Evolutionary conservation across 2,888 invertebrate species (phyloP).

Genomic region (Macrophya alboannulata): DNA sequence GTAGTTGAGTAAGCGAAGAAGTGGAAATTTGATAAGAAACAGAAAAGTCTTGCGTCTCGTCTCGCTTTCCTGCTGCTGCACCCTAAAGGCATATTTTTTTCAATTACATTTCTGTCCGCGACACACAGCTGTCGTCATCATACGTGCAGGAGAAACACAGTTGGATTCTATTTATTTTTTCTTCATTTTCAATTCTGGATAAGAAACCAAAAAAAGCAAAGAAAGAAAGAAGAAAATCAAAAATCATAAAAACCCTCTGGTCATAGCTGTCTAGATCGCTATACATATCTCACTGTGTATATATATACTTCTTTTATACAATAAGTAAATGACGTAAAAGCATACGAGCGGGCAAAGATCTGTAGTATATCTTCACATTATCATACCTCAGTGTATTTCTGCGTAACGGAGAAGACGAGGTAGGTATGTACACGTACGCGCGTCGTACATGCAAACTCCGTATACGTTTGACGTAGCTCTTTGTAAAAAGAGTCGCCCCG

Average conservation of each 20-base stretch:
- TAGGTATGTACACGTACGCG: too few species aligned
- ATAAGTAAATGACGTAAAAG: background rate
- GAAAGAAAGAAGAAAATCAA: too few species aligned
- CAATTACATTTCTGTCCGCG: conserved; percentile 48
- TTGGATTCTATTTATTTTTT: conserved; percentile 41
- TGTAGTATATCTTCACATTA: background rate
- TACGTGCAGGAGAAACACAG: conserved; percentile 29
- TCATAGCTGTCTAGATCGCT: background rate
- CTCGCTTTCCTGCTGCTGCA: background rate
- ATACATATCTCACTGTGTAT: background rate
- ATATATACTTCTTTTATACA: background rate
- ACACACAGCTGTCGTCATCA: conserved; percentile 34
- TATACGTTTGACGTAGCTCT: conserved; percentile 16
- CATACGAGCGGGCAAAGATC: background rate
- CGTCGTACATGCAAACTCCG: too few species aligned
- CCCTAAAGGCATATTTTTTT: conserved; percentile 45
- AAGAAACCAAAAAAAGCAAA: background rate
- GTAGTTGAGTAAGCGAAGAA: background rate
- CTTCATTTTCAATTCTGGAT: conserved; percentile 22
- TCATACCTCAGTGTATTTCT: background rate
- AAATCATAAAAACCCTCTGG: too few species aligned
- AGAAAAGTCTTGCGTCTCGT: background rate
- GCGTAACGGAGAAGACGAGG: background rate
- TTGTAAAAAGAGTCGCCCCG: background rate
- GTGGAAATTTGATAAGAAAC: background rate